Evolutionary conservation across 2,888 invertebrate species (phyloP), one percentile per base, ranked within the genome.

Genomic region (Dasysyrphus tricinctus): DNA sequence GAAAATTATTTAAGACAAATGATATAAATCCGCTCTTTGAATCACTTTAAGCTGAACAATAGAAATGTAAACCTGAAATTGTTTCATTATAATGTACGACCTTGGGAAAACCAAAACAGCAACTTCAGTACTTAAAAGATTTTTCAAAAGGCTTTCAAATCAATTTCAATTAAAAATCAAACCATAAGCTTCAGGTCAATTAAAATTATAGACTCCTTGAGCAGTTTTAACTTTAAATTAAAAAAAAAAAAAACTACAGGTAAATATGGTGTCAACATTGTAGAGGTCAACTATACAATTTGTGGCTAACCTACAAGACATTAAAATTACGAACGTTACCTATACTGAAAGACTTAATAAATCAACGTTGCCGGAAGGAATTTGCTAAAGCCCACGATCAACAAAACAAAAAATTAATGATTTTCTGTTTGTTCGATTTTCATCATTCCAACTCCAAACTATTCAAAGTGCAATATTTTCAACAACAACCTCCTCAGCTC

Each of bases 391-490:
- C 59, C 49, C 34, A 72, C 32, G 44, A 65, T 47, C 19, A 37
- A 49, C 4, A 24, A 11, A 14, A 16, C 12, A 16, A 54, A 63
- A n/a, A n/a, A 24, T 24, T 3, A 14, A n/a, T 32, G 32, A 6
- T 32, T 32, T 32, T 59, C 32, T 42, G 44, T 70, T 61, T 19
- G 8, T n/a, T 34, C 2, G 16, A 16, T 37, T 14, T 42, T 59
- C 11, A 34, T 54, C 9, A 39, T 34, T 37, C 34, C 14, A 56
- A 73, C 34, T 73, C 39, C 11, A 65, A n/a, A 57, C 54, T 29
- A 57, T 54, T 69, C 0, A 67, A 49, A 57, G 65, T 72, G 56
- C 49, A 73, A 16, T 12, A 69, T 59, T 44, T 67, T 59, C 56
- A 59, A 47, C 24, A 24, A 24, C 59, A 37, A 42, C 39, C 70